A percentile compares a stretch with the other conserved stretches of the same genome.
Conservation (phyloP, 2,888 invertebrate species). For the Oxystoma pomonae region DNA sequence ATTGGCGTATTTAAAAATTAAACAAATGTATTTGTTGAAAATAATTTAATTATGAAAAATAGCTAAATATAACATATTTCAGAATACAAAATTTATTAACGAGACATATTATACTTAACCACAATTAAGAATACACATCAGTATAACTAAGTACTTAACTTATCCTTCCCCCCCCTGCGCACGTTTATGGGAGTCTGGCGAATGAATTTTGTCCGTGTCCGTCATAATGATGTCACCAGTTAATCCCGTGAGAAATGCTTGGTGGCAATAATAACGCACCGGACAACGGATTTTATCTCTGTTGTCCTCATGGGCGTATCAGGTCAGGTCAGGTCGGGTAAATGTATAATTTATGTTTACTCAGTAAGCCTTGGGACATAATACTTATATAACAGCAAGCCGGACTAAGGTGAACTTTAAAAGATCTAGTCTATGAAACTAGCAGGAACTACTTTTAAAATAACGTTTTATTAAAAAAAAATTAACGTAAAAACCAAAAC, state of each 20-base stretch:
- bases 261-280: background rate
- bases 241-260: background rate
- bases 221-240: background rate
- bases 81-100: too few species aligned
- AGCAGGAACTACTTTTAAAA: background rate
- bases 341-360: background rate
- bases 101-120: too few species aligned
- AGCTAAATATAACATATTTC: too few species aligned
- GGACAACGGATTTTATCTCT: background rate
- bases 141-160: too few species aligned
- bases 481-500: slow-evolving; percentile 2
- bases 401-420: background rate
- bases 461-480: background rate
- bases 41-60: too few species aligned
- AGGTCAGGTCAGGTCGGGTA: background rate
- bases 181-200: background rate
- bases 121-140: too few species aligned
- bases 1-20: too few species aligned
- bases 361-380: background rate
- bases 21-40: too few species aligned
- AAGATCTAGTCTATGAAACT: background rate
- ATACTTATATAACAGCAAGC: background rate
- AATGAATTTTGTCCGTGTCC: background rate
- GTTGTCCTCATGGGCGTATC: background rate
- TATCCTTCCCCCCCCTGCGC: too few species aligned